Evolutionary conservation across 2,797 vertebrate species (phyloP).

Genomic region (Chaetophractus vellerosus): DNA sequence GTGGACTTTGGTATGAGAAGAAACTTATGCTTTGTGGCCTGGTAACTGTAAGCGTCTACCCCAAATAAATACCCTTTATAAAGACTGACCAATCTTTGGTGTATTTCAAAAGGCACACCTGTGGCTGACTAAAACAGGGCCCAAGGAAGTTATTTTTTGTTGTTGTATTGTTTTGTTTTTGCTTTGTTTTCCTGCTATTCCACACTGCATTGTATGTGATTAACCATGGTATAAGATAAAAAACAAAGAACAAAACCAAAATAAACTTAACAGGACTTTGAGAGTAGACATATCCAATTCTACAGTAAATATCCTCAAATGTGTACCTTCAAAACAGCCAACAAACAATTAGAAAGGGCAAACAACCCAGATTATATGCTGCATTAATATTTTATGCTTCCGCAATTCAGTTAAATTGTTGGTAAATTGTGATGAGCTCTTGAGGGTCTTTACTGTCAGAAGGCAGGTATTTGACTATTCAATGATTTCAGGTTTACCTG

Average conservation of each 20-base stretch:
- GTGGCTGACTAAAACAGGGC: no score
- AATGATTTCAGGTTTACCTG: neutral
- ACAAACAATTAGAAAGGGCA: neutral
- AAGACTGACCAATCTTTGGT: no score
- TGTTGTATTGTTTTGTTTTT: neutral
- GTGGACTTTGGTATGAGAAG: no score
- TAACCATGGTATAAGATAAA: neutral
- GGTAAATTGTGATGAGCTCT: neutral
- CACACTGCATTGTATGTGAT: neutral
- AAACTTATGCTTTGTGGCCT: no score
- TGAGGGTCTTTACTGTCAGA: neutral
- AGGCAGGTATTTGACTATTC: neutral
- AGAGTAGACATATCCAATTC: no score
- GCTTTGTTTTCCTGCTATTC: neutral
- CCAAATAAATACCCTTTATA: no score
- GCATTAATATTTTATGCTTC: neutral
- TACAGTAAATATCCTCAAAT: neutral
- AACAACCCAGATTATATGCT: neutral
- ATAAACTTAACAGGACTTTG: neutral
- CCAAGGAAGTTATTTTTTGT: neutral
- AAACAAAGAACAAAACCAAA: neutral
- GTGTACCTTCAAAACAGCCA: neutral
- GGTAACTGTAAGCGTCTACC: no score
- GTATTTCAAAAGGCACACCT: no score
- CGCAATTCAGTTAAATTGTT: conserved; percentile 13